Percentiles rank a stretch among this genome's conserved stretches.
These are phyloP conservation scores for Pagrus major DNA, from an alignment of 2,113 vertebrate species.

Conservation along the genomic window DNA sequence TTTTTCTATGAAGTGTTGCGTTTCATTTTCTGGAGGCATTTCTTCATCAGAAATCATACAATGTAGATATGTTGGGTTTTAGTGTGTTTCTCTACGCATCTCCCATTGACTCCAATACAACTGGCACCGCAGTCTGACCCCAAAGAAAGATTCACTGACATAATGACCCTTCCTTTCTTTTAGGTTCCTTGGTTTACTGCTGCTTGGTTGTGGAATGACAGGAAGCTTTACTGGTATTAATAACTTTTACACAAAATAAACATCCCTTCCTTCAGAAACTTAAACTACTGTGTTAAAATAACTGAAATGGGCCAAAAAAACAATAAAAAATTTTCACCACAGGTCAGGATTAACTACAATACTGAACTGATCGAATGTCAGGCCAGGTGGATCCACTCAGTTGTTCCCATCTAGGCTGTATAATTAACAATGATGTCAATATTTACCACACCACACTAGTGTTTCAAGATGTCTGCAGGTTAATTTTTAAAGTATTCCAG, in stretches of 20 bases:
- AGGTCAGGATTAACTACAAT: not conserved
- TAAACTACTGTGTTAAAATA: not conserved
- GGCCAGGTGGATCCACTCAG: not conserved
- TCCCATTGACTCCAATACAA: too few relatives aligned
- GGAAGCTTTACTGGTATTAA: not conserved
- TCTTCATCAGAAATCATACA: too few relatives aligned
- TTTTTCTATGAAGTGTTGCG: too few relatives aligned
- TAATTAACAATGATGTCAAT: slow-evolving; percentile 33
- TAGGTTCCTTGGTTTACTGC: too few relatives aligned
- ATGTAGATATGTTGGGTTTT: too few relatives aligned
- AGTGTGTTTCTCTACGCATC: too few relatives aligned
- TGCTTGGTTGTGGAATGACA: too few relatives aligned
- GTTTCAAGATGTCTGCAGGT: not conserved
- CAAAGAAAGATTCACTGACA: too few relatives aligned
- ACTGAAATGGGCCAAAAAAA: not conserved
- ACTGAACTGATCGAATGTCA: not conserved
- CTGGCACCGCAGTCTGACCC: too few relatives aligned
- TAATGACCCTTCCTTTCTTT: too few relatives aligned
- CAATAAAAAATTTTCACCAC: not conserved
- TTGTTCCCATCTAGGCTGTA: not conserved
- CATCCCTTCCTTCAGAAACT: not conserved
- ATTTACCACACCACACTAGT: not conserved
- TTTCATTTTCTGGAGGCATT: too few relatives aligned
- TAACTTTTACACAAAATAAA: not conserved
- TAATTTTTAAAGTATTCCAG: not conserved